Percentiles rank a stretch among this genome's conserved stretches.
These are phyloP conservation scores for Potorous gilbertii DNA, from an alignment of 2,797 vertebrate genomes.

Conservation along the genomic window DNA sequence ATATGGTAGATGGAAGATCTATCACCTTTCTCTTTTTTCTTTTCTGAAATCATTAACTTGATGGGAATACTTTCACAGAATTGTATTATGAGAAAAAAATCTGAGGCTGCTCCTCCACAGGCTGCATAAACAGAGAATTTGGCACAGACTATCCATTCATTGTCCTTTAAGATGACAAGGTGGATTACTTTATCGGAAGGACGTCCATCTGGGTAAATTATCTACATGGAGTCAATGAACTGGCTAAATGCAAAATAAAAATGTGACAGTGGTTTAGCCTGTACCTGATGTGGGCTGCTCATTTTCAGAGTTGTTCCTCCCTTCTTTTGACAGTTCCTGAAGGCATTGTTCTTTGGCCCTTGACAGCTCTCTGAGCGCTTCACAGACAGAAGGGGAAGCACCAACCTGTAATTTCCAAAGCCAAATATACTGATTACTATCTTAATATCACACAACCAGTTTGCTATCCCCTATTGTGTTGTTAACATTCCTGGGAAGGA, in stretches of 20 bases:
- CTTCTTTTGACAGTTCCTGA: constrained; percentile 79
- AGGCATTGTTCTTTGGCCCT: constrained; percentile 87
- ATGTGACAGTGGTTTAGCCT: not conserved
- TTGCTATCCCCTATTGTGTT: not conserved
- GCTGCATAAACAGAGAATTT: not conserved
- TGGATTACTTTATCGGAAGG: not conserved
- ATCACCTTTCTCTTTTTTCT: not conserved
- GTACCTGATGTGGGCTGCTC: constrained; percentile 79
- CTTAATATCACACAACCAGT: not conserved
- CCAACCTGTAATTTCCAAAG: constrained; percentile 80
- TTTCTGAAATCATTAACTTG: not conserved
- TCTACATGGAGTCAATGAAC: not conserved
- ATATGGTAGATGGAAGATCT: not conserved
- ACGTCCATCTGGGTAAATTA: not conserved
- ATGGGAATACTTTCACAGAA: not conserved
- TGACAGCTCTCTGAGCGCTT: constrained; percentile 82
- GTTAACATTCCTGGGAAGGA: not conserved
- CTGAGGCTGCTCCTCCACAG: not conserved
- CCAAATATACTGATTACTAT: not conserved
- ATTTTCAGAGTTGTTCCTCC: constrained; percentile 67
- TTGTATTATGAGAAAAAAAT: not conserved
- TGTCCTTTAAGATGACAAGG: not conserved
- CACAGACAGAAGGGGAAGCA: constrained; percentile 82
- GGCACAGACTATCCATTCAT: not conserved
- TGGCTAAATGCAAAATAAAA: constrained; percentile 29